These are phyloP conservation scores for Macrosiphum euphorbiae DNA, from an alignment of 2,888 invertebrate species.

Conservation along the genomic window DNA sequence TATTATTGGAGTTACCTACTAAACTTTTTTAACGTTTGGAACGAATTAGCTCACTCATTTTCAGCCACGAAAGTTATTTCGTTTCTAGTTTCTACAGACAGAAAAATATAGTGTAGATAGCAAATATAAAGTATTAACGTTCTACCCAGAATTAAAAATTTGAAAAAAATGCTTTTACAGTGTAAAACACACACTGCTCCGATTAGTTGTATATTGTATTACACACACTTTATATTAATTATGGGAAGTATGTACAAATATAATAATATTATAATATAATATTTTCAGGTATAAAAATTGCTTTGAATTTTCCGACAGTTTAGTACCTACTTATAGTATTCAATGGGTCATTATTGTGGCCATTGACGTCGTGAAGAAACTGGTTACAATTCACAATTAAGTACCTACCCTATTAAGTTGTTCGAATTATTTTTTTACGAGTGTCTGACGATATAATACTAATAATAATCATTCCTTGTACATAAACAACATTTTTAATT, in stretches of 20 bases:
- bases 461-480: neutral
- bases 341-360: neutral
- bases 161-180: neutral
- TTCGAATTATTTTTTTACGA: neutral
- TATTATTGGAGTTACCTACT: too few species aligned
- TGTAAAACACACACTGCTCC: neutral
- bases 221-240: neutral
- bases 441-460: neutral
- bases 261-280: neutral
- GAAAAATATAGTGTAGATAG: neutral
- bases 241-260: neutral
- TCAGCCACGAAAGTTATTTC: neutral
- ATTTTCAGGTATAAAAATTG: neutral
- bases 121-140: neutral
- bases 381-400: neutral
- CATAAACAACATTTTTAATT: neutral
- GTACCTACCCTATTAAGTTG: neutral
- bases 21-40: neutral
- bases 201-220: neutral
- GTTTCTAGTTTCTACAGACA: neutral
- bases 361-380: neutral
- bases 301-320: neutral
- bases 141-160: neutral
- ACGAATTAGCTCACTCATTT: neutral
- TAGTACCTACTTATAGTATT: neutral